Evolutionary conservation across 2,888 invertebrate genomes (phyloP), one percentile per base, ranked within the genome.

Genomic region (Papilio elwesi): DNA sequence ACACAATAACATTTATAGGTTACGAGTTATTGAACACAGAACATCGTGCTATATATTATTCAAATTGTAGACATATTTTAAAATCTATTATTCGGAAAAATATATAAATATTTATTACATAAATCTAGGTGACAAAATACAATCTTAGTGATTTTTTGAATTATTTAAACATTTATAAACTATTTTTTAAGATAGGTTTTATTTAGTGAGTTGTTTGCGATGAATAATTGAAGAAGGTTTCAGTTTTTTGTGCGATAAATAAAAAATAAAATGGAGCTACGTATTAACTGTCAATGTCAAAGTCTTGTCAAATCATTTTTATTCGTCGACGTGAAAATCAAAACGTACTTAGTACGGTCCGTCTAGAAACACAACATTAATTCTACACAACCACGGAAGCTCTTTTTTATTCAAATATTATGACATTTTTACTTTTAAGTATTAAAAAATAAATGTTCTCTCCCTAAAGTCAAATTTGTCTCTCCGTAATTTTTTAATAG

Each of bases 301-400:
- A 85, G 88, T 92, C 90, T 92, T 92, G 93, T 92, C 92, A 91
- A 91, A 83, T 78, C 49, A 52, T 53, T 79, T 76, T 69, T 74
- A n/a, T 75, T 76, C 74, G 86, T 89, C 83, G 85, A 82, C 77
- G 77, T 80, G 79, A 81, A 82, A 82, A 82, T 68, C 64, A 66
- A 62, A 66, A 67, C 47, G 80, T 78, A 62, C 72, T 72, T 74
- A 75, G 72, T 74, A 70, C 69, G 83, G 84, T 86, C 86, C 84
- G 82, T 74, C 78, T 80, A 78, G 82, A 81, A 84, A 85, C 84
- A 82, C 80, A 85, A 85, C 81, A 85, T 80, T 82, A 83, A 84
- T 81, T 83, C 87, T 87, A 90, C 91, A 92, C 92, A 91, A 90
- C 91, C 91, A 86, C 85, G 85, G 88, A 92, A 91, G 92, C 92